Evolutionary conservation across 2,113 vertebrate species (phyloP).

Genomic region (Cathartes aura): DNA sequence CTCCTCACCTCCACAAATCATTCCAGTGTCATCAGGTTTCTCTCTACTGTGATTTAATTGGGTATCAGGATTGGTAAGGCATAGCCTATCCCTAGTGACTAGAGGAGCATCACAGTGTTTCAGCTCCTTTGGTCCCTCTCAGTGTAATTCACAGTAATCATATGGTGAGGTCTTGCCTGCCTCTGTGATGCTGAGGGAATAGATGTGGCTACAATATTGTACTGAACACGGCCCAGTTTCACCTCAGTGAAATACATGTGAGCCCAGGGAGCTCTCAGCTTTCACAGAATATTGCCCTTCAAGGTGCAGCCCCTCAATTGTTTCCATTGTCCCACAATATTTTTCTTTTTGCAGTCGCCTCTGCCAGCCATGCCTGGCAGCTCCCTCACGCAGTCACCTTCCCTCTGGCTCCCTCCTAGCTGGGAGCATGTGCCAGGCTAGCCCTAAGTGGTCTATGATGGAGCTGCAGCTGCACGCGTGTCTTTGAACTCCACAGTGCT

Average conservation of each 20-base stretch:
- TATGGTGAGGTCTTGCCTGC: neutral
- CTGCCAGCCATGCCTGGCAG: neutral
- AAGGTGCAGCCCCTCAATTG: neutral
- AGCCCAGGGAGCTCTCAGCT: neutral
- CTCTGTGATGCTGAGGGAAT: neutral
- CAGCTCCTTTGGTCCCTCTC: neutral
- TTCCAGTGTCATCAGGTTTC: neutral
- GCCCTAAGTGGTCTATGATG: neutral
- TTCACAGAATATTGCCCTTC: neutral
- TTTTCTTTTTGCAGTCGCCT: neutral
- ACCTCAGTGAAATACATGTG: neutral
- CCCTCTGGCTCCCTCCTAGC: neutral
- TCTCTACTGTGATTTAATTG: neutral
- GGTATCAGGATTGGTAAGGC: neutral
- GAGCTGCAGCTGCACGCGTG: neutral
- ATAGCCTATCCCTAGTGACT: neutral
- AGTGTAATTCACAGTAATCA: neutral
- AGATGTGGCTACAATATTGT: neutral
- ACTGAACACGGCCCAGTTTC: neutral
- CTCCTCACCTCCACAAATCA: neutral
- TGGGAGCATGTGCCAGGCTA: fast-evolving
- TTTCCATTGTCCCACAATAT: neutral
- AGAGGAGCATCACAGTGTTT: neutral
- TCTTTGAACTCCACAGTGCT: neutral
- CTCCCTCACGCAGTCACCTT: neutral